Evolutionary conservation across 2,888 invertebrate genomes (phyloP).

Genomic region (Seira musarum): DNA sequence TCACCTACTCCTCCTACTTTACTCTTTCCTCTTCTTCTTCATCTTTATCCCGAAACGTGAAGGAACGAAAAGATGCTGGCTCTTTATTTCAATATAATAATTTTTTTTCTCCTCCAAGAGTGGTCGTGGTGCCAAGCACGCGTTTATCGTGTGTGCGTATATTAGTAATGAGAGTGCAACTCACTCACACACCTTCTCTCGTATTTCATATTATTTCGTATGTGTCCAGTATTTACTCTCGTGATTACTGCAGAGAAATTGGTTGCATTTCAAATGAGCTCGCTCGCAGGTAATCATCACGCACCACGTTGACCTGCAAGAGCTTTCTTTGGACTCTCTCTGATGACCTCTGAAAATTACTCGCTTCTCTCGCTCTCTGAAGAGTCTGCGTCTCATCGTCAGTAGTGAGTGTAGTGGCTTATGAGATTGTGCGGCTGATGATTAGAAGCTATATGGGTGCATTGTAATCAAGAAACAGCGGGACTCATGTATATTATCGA

Average conservation of each 20-base stretch:
- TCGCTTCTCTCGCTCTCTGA: slow-evolving; percentile 6
- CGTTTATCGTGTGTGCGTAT: slow-evolving; percentile 46
- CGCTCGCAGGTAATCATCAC: background rate
- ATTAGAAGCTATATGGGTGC: background rate
- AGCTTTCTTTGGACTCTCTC: background rate
- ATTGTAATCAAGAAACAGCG: background rate
- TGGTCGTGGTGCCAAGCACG: slow-evolving; percentile 58
- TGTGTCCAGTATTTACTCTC: background rate
- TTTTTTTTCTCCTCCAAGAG: slow-evolving; percentile 9
- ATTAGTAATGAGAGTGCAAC: slow-evolving; percentile 13
- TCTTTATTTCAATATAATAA: slow-evolving; percentile 4
- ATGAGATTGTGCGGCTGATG: slow-evolving; percentile 1
- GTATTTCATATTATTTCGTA: background rate
- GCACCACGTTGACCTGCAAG: background rate
- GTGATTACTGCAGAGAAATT: background rate
- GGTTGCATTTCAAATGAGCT: slow-evolving; percentile 28
- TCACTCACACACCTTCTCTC: slow-evolving; percentile 9
- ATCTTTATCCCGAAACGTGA: background rate
- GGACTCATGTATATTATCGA: background rate
- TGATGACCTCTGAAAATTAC: background rate
- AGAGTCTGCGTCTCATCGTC: background rate
- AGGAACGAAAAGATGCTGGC: slow-evolving; percentile 7
- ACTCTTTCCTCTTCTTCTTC: too few relatives aligned
- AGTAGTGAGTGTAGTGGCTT: too few relatives aligned
- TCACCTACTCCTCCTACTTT: slow-evolving; percentile 56